Evolutionary conservation across 1,140 invertebrate species (phyloP).

Genomic region (Eriocheir sinensis): DNA sequence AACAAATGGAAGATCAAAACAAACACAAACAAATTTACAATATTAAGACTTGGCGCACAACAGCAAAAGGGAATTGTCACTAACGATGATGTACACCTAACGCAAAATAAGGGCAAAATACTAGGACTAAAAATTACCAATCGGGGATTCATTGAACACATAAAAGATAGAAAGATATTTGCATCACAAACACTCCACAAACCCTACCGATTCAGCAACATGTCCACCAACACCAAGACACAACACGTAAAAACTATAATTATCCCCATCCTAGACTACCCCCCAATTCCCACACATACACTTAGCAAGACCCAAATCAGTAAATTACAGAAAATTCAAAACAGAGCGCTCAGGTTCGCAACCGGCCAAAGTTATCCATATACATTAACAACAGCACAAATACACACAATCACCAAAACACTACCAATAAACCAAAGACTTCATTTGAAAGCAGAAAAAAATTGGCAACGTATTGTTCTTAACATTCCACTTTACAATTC

Average conservation of each 20-base stretch:
- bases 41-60: background rate
- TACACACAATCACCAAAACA: background rate
- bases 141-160: background rate
- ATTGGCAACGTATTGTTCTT: background rate
- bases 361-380: constrained; percentile 37
- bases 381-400: constrained; percentile 42
- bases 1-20: constrained; percentile 31
- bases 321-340: constrained; percentile 33
- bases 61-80: background rate
- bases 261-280: constrained; percentile 23
- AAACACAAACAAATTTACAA: constrained; percentile 24
- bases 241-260: constrained; percentile 2
- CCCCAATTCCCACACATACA: constrained; percentile 27
- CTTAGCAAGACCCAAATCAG: background rate
- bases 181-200: background rate
- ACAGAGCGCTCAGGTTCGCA: constrained; percentile 8
- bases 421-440: background rate
- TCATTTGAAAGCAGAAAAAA: background rate
- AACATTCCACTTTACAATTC: too few species aligned
- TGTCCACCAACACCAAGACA: background rate
- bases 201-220: background rate
- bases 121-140: background rate
- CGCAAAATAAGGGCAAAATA: background rate
- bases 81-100: background rate
- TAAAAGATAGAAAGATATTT: background rate